Percentiles rank a stretch among this genome's conserved stretches.
phyloP scores from a whole-genome alignment of 2,113 vertebrate species.

The Sinocyclocheilus grahami region DNA sequence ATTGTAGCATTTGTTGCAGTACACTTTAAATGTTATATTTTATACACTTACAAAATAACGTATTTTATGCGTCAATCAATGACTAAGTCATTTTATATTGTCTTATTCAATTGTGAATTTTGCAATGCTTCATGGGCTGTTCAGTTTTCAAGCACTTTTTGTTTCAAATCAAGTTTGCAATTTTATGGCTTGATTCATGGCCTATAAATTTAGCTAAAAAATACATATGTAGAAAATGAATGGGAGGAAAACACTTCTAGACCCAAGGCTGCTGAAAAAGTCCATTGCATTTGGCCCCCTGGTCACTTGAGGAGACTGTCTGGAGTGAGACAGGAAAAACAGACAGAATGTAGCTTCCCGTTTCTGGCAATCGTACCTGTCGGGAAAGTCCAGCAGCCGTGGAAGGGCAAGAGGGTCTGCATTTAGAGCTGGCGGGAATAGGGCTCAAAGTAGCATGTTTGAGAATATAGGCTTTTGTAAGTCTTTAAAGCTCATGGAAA shows the following conservation, averaged over 20 bases:
- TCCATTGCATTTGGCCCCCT: background rate
- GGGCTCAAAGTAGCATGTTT: background rate
- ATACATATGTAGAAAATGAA: background rate
- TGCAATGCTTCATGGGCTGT: background rate
- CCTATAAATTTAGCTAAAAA: background rate
- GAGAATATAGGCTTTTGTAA: slow-evolving; percentile 39
- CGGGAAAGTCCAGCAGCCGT: background rate
- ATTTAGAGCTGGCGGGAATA: background rate
- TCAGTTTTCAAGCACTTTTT: background rate
- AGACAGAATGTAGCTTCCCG: slow-evolving; percentile 14
- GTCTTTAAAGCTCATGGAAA: slow-evolving; percentile 33
- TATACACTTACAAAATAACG: background rate
- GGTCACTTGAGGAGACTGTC: too few species aligned
- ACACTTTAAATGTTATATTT: background rate
- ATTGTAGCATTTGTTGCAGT: background rate
- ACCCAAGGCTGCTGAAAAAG: background rate
- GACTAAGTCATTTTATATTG: background rate
- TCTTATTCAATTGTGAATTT: background rate
- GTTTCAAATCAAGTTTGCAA: background rate
- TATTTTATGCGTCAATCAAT: background rate
- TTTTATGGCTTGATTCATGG: background rate
- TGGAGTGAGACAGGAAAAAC: slow-evolving; percentile 18
- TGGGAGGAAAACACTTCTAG: background rate
- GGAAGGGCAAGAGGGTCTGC: background rate
- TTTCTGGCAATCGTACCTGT: slow-evolving; percentile 19